Base-by-base conservation (phyloP, 1,140 invertebrate species). In the Berghia stephanieae region DNA sequence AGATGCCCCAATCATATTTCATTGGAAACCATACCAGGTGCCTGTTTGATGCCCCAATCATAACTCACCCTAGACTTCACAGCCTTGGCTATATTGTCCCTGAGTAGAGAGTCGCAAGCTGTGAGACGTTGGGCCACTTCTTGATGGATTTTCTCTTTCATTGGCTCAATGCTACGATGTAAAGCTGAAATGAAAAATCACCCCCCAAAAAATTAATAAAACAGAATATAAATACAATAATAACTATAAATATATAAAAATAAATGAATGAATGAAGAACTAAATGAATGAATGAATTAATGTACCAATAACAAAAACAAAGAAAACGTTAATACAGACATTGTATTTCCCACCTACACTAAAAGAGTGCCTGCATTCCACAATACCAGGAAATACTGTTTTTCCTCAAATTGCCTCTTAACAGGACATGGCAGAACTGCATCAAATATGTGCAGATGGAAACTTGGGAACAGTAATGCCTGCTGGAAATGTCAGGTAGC, bases 81-180 rank as follows among this genome's bases (percentile, higher is more conserved):
- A 27, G 95, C 87, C 85, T 96, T 94, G 3, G 91, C 90, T 73
- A 96, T 93, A 88, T 94, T 95, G 69, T 96, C 94, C 77, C 94
- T 93, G 13, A 97, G 86, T 55, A 94, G 88, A 49, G 92, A 90
- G 88, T 97, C 95, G 40, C 93, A 93, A 49, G 92, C 90, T 74
- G 90, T 90, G 16, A 94, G 87, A 86, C 95, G 95, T 85, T 93
- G 91, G 24, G 92, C 91, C 18, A 95, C 89, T 84, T 95, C 92
- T 75, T 92, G 87, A 87, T 94, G 92, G 83, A 96, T 85, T 88
- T 94, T 90, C 80, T 92, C 90, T 86, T 93, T 90, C 80, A 94
- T 86, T 75, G 92, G 91, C 84, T 95, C 93, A 86, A 96, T 88
- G 44, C 85, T 78, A 71, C 82, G 84, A n/a, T 85, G 81, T 10